Base-by-base conservation (phyloP, 2,797 vertebrate genomes). In the Mastacembelus armatus region DNA sequence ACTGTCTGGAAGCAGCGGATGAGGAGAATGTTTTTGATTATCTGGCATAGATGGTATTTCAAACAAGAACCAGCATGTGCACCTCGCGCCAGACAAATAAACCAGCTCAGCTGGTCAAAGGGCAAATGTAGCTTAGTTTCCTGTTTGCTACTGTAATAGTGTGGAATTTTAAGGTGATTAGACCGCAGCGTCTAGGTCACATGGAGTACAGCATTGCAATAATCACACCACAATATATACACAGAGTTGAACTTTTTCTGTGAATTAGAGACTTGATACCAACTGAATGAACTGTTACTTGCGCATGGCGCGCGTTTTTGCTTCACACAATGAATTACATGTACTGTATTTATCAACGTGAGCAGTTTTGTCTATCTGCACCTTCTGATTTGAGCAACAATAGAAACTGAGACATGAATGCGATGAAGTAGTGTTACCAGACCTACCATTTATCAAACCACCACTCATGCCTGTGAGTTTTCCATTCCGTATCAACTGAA, bases 11-110 rank as follows among this genome's bases (percentile, higher is more conserved):
- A 79, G 57, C 63, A 68, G 71, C 32, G 62, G 71, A 83, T 55
- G 74, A 85, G 61, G 81, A 74, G 69, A 84, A 77, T 85, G 83
- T 77, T 88, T 90, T 80, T 88, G 85, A 92, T 89, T 89, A 89
- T 86, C 66, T 42, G 61, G 57, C 35, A 26, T 85, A 80, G 85
- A 87, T 83, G 79, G 66, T 54, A 70, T 88, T 85, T 89, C 77
- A 86, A 89, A 87, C 62, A 65, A 78, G 65, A 85, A 77, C 56
- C 67, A 74, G 74, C 75, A 26, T 80, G 81, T 48, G 18, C 54
- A 71, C 77, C 63, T 74, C 24, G 32, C 16, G 49, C 49, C 71
- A 70, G 78, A 87, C 71, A 82, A 81, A 87, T 79, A 69, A 81
- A 84, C 66, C 54, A 55, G 62, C 64, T 80, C 48, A 59, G 67